Evolutionary conservation across 2,888 invertebrate genomes (phyloP), one percentile per base, ranked within the genome.

Genomic region (Eristalinus aeneus): DNA sequence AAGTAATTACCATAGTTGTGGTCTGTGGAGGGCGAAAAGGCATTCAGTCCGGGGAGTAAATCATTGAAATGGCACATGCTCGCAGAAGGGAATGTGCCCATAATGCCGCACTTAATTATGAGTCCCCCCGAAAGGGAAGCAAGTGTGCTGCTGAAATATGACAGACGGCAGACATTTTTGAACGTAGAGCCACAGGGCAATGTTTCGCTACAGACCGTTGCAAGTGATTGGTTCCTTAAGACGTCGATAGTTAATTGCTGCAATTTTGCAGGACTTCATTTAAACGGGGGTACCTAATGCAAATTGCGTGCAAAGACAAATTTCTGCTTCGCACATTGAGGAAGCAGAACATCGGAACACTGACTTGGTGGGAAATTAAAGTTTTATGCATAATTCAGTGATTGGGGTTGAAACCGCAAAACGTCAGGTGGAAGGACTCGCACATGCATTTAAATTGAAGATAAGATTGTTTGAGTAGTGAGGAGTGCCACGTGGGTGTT

Each of bases 31-130:
- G 22, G 9, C 31, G n/a, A 63, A 31, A 64, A n/a, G 20, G 31
- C 54, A 63, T 69, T 32, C 56, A 32, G 16, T 39, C 65, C 54
- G 36, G 39, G 65, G 69, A 63, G 77, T 82, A 77, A 77, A 78
- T 83, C 83, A 78, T 78, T 61, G 20, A 56, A 83, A 78, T 74
- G 68, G 46, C 46, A 73, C 73, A 64, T 58, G 34, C 69, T 31
- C 54, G 12, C 6, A 64, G 77, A 34, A 69, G 77, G 77, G 68
- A 77, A 83, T 83, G 68, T 83, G 53, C 64, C 73, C 72, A 58
- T 54, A 56, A 39, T 46, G 61, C 39, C 73, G 73, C 53, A 73
- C 73, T 78, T 83, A 78, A 83, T 83, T 78, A 60, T 22, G 6
- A 65, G 53, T 16, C 46, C 60, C 65, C 23, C 27, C 27, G 5